phyloP scores from a whole-genome alignment of 2,888 invertebrate species.

The Crocallis elinguaria region DNA sequence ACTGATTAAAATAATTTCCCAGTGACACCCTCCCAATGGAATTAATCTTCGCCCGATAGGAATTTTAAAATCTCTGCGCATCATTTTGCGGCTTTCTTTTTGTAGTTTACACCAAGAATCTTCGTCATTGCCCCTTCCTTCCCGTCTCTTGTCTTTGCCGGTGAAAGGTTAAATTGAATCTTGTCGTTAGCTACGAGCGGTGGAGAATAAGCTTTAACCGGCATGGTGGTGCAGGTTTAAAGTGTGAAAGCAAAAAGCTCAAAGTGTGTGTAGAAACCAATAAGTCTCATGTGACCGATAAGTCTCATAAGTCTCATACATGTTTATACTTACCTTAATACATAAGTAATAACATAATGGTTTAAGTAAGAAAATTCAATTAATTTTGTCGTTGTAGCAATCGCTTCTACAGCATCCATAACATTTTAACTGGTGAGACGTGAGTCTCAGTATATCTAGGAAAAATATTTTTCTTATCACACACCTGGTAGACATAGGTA shows the following conservation, averaged over 20 bases:
- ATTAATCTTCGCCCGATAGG: conserved; percentile 5
- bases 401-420: too few species aligned
- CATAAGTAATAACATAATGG: too few species aligned
- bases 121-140: not conserved
- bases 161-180: not conserved
- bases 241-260: too few species aligned
- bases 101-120: not conserved
- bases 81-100: not conserved
- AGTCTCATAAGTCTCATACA: too few species aligned
- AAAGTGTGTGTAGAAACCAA: too few species aligned
- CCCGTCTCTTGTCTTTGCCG: not conserved
- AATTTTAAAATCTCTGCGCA: conserved; percentile 8
- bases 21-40: not conserved
- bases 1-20: conserved; percentile 10
- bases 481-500: not conserved
- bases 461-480: too few species aligned
- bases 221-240: not conserved
- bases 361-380: too few species aligned
- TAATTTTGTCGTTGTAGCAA: too few species aligned
- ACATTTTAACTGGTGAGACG: too few species aligned
- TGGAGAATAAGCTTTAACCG: not conserved
- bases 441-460: too few species aligned
- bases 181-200: not conserved
- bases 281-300: too few species aligned
- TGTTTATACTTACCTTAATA: too few species aligned